Conservation (phyloP, 2,113 vertebrate genomes). For the Python bivittatus region DNA sequence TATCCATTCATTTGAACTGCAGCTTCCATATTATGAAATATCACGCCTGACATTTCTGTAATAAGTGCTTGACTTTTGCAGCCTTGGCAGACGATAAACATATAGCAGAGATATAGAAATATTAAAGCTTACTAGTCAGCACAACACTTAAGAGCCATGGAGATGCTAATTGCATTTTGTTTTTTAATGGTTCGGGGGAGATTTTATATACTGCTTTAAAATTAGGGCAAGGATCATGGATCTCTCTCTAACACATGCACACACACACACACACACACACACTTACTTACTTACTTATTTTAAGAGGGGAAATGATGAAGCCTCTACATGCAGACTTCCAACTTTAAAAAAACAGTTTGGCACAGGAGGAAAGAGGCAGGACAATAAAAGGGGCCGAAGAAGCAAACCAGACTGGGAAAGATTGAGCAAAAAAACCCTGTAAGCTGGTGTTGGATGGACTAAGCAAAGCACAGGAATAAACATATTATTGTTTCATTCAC, state of each 20-base stretch:
- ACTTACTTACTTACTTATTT: too few relatives aligned
- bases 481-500: not conserved
- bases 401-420: not conserved
- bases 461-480: too few relatives aligned
- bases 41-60: constrained; percentile 66
- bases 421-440: not conserved
- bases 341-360: not conserved
- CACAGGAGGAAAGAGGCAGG: not conserved
- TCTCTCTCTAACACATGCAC: not conserved
- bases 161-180: constrained; percentile 66
- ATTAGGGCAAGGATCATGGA: constrained; percentile 19
- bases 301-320: not conserved
- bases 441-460: not conserved
- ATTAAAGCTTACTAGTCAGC: constrained; percentile 66
- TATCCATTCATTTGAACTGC: constrained; percentile 59
- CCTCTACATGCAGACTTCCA: not conserved
- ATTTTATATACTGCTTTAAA: constrained; percentile 40
- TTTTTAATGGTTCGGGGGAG: constrained; percentile 41
- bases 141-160: constrained; percentile 58
- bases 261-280: too few relatives aligned
- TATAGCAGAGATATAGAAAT: constrained; percentile 61
- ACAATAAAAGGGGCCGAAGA: not conserved
- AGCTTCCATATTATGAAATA: constrained; percentile 67
- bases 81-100: constrained; percentile 59
- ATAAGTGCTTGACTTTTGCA: constrained; percentile 74